Percentiles rank a stretch among this genome's conserved stretches.
These are phyloP conservation scores for Cettia cetti DNA, from an alignment of 2,113 vertebrate species.

Conservation along the genomic window DNA sequence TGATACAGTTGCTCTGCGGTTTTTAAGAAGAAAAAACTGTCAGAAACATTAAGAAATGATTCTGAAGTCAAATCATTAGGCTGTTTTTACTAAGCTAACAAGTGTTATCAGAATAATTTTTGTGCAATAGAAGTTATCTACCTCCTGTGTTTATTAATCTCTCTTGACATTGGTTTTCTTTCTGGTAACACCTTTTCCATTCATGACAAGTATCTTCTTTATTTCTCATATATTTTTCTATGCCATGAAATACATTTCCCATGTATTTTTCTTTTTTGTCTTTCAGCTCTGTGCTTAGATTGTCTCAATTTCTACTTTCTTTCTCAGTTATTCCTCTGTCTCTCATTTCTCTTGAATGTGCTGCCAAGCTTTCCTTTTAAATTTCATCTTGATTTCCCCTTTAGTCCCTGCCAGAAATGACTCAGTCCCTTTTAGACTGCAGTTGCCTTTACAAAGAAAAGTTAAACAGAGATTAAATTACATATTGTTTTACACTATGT, in stretches of 20 bases:
- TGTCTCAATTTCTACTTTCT: neutral
- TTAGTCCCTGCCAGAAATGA: conserved; percentile 18
- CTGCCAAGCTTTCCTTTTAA: conserved; percentile 22
- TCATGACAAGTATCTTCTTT: neutral
- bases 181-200: neutral
- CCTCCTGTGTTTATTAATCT: neutral
- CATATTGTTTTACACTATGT: neutral
- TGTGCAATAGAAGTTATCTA: neutral
- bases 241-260: neutral
- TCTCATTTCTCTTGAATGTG: neutral
- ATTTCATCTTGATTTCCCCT: neutral
- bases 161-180: neutral
- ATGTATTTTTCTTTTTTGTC: neutral
- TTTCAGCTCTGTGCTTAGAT: neutral
- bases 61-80: neutral
- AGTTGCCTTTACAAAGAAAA: neutral
- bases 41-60: neutral
- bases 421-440: neutral
- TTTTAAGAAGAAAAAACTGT: neutral
- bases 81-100: neutral
- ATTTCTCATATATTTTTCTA: neutral
- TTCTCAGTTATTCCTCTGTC: neutral
- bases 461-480: neutral
- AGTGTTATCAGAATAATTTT: neutral
- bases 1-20: neutral